Base-by-base conservation (phyloP, 1,140 invertebrate species). In the Caenorhabditis tropicalis region DNA sequence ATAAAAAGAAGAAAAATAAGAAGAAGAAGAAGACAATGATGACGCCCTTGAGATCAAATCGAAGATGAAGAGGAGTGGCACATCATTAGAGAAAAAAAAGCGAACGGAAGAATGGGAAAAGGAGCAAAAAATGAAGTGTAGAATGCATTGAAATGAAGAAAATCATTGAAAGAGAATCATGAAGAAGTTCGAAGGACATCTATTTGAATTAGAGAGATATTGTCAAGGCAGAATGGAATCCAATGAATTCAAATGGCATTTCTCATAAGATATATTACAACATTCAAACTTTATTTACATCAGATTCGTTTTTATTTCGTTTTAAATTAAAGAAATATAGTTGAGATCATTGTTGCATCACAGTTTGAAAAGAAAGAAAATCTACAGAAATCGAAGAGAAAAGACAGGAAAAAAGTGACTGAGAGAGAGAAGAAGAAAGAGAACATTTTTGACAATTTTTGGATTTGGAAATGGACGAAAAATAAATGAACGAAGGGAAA, bases 341-440 rank as follows among this genome's bases (percentile, higher is more conserved):
- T 65, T 9, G 58, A 65, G 58, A 65, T 65, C 58, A 33, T 65
- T 65, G 36, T 65, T 65, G 58, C 58, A 65, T 65, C 58, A 65
- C 29, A 33, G 58, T 33, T 65, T 65, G 19, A 27, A 56, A 24
- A 29, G 21, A 58, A 65, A 74, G 19, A n/a, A 43, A 74, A 43
- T 74, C 65, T 74, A 70, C 60, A 15, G 36, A 21, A 33, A 19
- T 19, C 27, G 53, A 24, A 29, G 24, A 58, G 53, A 29, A 29
- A 29, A 7, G 19, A 29, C 29, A 65, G 39, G 39, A 12, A 5
- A 43, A 43, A 43, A 43, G 58, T 33, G 12, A 65, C 58, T 65
- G 58, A 21, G 58, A 36, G 29, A 27, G 1, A 36, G 31, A 65
- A 4, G 39, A 43, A 12, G 12, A 60, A 29, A 60, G 56, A 60